Conservation (phyloP, 2,888 invertebrate species). For the Platynereis dumerilii region DNA sequence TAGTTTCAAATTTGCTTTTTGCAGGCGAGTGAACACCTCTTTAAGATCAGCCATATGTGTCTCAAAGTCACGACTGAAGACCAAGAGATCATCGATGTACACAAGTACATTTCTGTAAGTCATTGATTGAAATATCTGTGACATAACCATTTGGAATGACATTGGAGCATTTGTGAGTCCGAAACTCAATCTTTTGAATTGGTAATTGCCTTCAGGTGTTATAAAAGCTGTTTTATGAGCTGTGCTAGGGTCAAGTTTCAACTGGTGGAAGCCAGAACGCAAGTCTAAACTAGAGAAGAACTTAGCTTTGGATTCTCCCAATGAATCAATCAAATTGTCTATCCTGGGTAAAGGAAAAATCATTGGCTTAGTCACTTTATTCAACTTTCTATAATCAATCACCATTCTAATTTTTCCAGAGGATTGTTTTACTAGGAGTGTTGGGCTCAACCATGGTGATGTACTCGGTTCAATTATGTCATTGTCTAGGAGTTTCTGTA, state of each 20-base stretch:
- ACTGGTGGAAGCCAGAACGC: not conserved
- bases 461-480: not conserved
- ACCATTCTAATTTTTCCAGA: not conserved
- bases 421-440: not conserved
- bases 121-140: not conserved
- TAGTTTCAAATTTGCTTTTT: not conserved
- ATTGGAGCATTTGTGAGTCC: not conserved
- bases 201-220: not conserved
- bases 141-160: not conserved
- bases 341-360: not conserved
- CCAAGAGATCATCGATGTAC: slow-evolving; percentile 37
- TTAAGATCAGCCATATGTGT: not conserved
- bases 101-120: slow-evolving; percentile 18
- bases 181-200: not conserved
- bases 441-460: not conserved
- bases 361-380: slow-evolving; percentile 1
- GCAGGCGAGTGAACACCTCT: not conserved
- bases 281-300: not conserved
- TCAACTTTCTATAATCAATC: not conserved
- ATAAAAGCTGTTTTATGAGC: not conserved
- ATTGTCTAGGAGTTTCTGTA: not conserved
- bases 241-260: not conserved
- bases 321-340: not conserved
- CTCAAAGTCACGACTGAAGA: slow-evolving; percentile 30
- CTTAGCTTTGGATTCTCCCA: not conserved